Conservation (phyloP, 2,888 invertebrate genomes). For the Carcina quercana region DNA sequence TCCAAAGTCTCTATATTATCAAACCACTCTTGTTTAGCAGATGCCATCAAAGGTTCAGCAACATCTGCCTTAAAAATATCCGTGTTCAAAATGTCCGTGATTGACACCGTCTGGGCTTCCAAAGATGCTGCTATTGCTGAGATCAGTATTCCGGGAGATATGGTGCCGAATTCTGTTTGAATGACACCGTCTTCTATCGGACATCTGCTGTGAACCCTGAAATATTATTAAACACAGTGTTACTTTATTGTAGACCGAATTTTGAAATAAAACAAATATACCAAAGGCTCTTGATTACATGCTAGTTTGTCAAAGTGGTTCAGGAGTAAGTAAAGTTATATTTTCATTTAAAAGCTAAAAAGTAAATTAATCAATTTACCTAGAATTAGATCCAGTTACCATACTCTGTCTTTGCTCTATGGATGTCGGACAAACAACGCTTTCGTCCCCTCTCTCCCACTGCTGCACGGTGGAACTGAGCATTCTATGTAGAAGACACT, state of each 20-base stretch:
- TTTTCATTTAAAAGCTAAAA: too few species aligned
- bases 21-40: constrained; percentile 52
- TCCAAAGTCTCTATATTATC: constrained; percentile 45
- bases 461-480: constrained; percentile 74
- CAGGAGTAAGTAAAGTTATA: background rate
- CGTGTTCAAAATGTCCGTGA: constrained; percentile 61
- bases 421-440: constrained; percentile 59
- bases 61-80: constrained; percentile 53
- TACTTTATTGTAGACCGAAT: background rate
- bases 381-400: constrained; percentile 31
- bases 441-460: constrained; percentile 76
- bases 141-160: constrained; percentile 75
- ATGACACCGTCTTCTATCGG: constrained; percentile 80
- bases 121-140: constrained; percentile 76
- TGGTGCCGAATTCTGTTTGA: constrained; percentile 75
- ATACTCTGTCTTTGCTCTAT: constrained; percentile 43
- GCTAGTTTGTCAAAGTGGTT: background rate
- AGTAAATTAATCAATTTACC: constrained; percentile 20
- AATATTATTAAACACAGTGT: constrained; percentile 12
- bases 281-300: background rate
- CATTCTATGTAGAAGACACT: constrained; percentile 69
- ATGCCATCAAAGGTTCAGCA: constrained; percentile 46
- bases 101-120: constrained; percentile 71
- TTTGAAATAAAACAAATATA: background rate
- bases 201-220: constrained; percentile 65